These are phyloP conservation scores for Nyctereutes procyonoides DNA, from an alignment of 2,113 vertebrate species.

Conservation along the genomic window DNA sequence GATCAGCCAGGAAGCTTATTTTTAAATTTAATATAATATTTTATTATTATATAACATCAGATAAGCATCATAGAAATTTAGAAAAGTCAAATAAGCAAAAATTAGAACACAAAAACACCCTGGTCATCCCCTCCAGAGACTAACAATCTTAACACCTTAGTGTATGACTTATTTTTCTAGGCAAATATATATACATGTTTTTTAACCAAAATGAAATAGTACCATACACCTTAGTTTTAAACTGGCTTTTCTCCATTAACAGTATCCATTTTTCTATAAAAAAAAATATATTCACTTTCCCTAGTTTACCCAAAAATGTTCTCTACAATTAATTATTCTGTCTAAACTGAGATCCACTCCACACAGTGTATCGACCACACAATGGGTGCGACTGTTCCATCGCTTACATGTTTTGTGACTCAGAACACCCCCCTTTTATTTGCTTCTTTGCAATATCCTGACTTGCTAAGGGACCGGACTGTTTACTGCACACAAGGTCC, in stretches of 20 bases:
- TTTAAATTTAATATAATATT: neutral
- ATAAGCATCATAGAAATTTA: neutral
- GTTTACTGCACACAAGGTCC: neutral
- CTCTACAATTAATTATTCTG: neutral
- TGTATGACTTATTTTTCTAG: neutral
- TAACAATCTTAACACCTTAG: neutral
- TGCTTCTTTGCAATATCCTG: neutral
- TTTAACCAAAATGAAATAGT: neutral
- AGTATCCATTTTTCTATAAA: neutral
- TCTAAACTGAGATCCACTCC: neutral
- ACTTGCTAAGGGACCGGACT: neutral
- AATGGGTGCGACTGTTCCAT: fast-evolving
- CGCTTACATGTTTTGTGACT: too few relatives aligned
- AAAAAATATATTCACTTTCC: neutral
- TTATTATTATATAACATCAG: neutral
- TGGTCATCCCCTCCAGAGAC: neutral
- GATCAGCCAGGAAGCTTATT: neutral
- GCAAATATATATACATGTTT: neutral
- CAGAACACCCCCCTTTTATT: neutral
- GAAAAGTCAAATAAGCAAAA: neutral
- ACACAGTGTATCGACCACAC: neutral
- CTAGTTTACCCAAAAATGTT: neutral
- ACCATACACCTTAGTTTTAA: neutral
- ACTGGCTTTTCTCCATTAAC: neutral
- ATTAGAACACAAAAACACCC: neutral